Evolutionary conservation across 2,888 invertebrate genomes (phyloP), one percentile per base, ranked within the genome.

Genomic region (Coleophora flavipennella): DNA sequence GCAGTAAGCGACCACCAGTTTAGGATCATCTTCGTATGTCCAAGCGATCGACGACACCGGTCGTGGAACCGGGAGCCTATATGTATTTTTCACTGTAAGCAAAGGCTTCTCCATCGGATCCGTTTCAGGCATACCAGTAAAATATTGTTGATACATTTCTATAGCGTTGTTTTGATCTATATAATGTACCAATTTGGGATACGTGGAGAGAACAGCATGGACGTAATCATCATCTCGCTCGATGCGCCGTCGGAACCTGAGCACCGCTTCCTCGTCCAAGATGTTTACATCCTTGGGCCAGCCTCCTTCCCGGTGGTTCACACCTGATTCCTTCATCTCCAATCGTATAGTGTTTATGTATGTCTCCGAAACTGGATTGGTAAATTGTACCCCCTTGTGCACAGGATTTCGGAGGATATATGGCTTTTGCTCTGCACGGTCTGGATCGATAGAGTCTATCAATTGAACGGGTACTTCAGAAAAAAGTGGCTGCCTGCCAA

Each of bases 121-220:
- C 36, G 72, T 74, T 1, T 74, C 57, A 13, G 83, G 72, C 48
- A 88, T 74, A 40, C 87, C 86, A 29, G 72, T 62, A 62, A 92
- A 94, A 59, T 92, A 93, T 41, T 91, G 87, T 67, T 92, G 87
- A 62, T 93, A 94, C 64, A 94, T 90, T 65, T 93, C 91, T 35
- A 94, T 87, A 1, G 92, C 91, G 62, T 92, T 93, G 65, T 95
- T 94, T 72, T 93, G 93, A 49, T 88, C 72, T 40, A 92, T 87
- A 50, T 87, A 89, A 57, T 91, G 89, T 54, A 20, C 86, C 70
- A 91, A 86, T 12, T 81, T 69, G 8, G 76, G 66, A 39, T 81
- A 57, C 33, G 87, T 65, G 35, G 77, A 71, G 14, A 86, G 68
- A 53, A 92, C 85, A 42, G 90, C 87, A 43, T 86, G 77, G 33